Base-by-base conservation (phyloP, 1,140 invertebrate species). In the Neodiprion fabricii region DNA sequence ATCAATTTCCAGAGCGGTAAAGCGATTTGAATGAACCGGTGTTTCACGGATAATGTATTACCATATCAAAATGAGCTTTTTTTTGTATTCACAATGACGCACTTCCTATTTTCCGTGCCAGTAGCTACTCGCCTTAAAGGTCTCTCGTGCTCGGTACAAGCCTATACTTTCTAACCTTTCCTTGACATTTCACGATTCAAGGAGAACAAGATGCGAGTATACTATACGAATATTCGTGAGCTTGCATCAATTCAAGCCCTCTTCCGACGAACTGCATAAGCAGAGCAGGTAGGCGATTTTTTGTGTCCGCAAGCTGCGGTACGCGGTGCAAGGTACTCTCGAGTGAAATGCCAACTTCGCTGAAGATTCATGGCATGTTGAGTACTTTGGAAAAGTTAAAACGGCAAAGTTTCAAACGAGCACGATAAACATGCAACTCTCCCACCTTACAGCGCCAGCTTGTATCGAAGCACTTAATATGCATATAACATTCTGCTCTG, bases 351-450 rank as follows among this genome's bases (percentile, higher is more conserved):
- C 53, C 11, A 17, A 61, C 53, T 61, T 40, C 5, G 28, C 53
- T 5, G n/a, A 17, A 61, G n/a, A 61, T 61, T 61, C 53, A 61
- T 61, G 11, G 53, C 53, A 61, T 5, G 53, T 3, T 17, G n/a
- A 61, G 11, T 17, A 61, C 53, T 61, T 17, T 4, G n/a, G 53
- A 61, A 61, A 61, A 61, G 53, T 61, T 61, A 61, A 61, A 61
- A 61, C 53, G 53, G 8, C 53, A 61, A 61, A 61, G 53, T 61
- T 61, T 61, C 9, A 61, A 61, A 61, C 53, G 53, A 61, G 53
- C 53, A 61, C 53, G 53, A 61, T 61, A 61, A 61, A 61, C 53
- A 61, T 12, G 53, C 28, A 40, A 1, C 28, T 40, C 5, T 40
- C 28, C 28, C 28, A 40, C 28, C 28, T 12, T 61, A 7, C 53